phyloP scores from a whole-genome alignment of 2,888 invertebrate genomes.

The Tetrapedia diversipes region DNA sequence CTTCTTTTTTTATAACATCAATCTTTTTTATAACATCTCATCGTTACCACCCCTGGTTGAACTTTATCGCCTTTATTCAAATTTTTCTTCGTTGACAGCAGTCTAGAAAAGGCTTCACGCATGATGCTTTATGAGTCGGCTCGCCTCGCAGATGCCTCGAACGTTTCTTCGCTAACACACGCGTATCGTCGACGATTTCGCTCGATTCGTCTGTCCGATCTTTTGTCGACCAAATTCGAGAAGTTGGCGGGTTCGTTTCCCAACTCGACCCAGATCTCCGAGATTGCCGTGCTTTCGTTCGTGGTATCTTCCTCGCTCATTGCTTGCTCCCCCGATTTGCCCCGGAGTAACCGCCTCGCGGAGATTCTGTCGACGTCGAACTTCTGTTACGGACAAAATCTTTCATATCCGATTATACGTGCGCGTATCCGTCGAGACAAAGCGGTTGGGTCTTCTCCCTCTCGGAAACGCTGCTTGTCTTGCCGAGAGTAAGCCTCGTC shows the following conservation, averaged over 20 bases:
- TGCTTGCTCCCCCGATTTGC: neutral
- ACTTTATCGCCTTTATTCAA: too few species aligned
- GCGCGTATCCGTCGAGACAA: constrained; percentile 34
- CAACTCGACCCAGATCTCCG: constrained; percentile 15
- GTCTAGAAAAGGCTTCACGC: too few species aligned
- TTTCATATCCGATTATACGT: constrained; percentile 52
- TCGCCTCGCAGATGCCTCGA: too few species aligned
- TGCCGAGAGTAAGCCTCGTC: constrained; percentile 37
- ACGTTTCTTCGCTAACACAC: neutral
- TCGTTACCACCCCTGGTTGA: too few species aligned
- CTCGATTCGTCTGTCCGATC: neutral
- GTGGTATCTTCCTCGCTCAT: constrained; percentile 20
- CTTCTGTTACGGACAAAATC: constrained; percentile 50
- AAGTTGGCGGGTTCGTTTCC: neutral
- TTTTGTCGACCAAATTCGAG: neutral
- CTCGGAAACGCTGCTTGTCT: constrained; percentile 32
- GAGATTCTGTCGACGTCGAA: constrained; percentile 48
- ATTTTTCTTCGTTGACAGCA: too few species aligned
- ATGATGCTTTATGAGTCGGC: too few species aligned
- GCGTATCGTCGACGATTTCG: neutral
- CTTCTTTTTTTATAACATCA: too few species aligned
- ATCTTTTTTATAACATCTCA: too few species aligned
- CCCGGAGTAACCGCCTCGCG: constrained; percentile 5
- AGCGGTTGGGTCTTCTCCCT: constrained; percentile 24
- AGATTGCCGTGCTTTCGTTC: constrained; percentile 24